phyloP scores from a whole-genome alignment of 2,888 invertebrate genomes.

The Graphium colonna region DNA sequence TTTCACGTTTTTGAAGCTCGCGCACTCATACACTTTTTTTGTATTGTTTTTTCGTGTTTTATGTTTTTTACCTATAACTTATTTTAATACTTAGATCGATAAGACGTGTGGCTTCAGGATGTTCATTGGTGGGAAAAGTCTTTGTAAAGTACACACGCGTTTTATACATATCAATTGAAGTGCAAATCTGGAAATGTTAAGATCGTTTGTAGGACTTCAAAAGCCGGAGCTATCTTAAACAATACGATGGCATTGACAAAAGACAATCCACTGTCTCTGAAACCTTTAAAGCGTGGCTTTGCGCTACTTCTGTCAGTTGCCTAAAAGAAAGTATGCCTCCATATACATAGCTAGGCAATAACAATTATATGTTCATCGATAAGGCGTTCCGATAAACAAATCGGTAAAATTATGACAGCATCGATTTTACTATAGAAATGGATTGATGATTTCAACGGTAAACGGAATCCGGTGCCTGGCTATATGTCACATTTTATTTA shows the following conservation, averaged over 20 bases:
- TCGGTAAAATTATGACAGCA: background rate
- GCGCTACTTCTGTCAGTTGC: slow-evolving; percentile 9
- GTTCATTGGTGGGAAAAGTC: slow-evolving; percentile 75
- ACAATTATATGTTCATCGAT: background rate
- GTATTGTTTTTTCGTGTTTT: slow-evolving; percentile 57
- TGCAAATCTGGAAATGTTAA: slow-evolving; percentile 44
- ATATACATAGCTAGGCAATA: slow-evolving; percentile 1
- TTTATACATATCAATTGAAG: slow-evolving; percentile 36
- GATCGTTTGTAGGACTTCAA: slow-evolving; percentile 32
- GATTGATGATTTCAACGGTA: background rate
- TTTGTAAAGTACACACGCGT: slow-evolving; percentile 63
- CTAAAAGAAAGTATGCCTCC: slow-evolving; percentile 1
- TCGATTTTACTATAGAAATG: background rate
- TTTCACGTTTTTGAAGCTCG: slow-evolving; percentile 68
- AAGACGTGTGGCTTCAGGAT: slow-evolving; percentile 74
- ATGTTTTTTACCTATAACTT: slow-evolving; percentile 69
- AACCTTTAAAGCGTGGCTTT: background rate
- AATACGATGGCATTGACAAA: slow-evolving; percentile 53
- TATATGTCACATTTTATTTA: background rate
- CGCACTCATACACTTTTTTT: slow-evolving; percentile 51
- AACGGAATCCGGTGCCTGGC: background rate
- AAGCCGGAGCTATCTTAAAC: slow-evolving; percentile 36
- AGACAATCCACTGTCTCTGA: slow-evolving; percentile 31
- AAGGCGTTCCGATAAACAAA: background rate
- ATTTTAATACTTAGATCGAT: slow-evolving; percentile 75